A percentile compares a stretch with the other conserved stretches of the same genome.
phyloP scores from a whole-genome alignment of 2,797 vertebrate species.

The Sebastes diaconus region DNA sequence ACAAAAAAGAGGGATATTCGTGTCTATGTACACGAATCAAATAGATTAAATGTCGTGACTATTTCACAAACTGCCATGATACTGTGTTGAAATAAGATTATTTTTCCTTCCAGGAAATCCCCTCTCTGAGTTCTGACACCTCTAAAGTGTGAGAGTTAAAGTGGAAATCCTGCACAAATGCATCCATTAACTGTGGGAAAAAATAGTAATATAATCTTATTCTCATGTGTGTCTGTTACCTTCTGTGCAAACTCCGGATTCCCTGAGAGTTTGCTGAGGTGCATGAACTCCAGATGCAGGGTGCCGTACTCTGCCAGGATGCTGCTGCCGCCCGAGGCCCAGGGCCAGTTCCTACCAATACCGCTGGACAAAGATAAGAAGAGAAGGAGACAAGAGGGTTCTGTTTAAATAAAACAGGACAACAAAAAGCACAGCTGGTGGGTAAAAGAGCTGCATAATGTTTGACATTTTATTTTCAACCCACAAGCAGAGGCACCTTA shows the following conservation, averaged over 20 bases:
- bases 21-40: too few species aligned
- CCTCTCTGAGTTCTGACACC: neutral
- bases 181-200: neutral
- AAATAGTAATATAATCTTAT: neutral
- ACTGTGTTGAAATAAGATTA: neutral
- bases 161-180: neutral
- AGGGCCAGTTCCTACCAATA: slow-evolving; percentile 97
- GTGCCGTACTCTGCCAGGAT: slow-evolving; percentile 99
- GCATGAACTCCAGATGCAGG: slow-evolving; percentile 96
- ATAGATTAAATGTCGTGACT: too few species aligned
- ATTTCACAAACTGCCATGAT: too few species aligned
- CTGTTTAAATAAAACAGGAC: neutral
- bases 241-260: slow-evolving; percentile 95
- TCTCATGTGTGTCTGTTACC: slow-evolving; percentile 73
- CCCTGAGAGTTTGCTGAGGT: slow-evolving; percentile 93
- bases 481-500: neutral
- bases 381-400: neutral
- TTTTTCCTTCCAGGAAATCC: neutral
- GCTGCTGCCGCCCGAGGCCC: slow-evolving; percentile 99
- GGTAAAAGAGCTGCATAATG: neutral
- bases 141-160: neutral
- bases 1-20: rapidly evolving
- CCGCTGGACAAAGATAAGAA: slow-evolving; percentile 79
- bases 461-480: neutral
- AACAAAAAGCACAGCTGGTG: neutral